Evolutionary conservation across 2,888 invertebrate species (phyloP), one percentile per base, ranked within the genome.

Genomic region (Plagiodera versicolora): DNA sequence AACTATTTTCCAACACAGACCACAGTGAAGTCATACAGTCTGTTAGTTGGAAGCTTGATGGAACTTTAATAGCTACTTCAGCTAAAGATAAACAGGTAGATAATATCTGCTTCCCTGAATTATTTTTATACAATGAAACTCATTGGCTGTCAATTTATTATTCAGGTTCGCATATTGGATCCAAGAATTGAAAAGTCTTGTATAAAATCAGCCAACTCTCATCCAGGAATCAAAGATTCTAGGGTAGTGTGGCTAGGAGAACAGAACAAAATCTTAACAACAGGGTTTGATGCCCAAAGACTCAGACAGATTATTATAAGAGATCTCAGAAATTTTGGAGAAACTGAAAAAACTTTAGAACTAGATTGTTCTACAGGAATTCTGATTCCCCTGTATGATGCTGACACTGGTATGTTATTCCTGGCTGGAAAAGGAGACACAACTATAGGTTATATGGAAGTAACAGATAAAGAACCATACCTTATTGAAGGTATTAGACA

Each of bases 361-460:
- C 81, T 94, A 65, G 94, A 94, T 79, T 92, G 92, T 73, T 92
- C 93, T 53, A 94, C 94, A 18, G 94, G 95, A 24, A 90, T 95
- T 62, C 82, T 97, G 65, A 94, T 97, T 86, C 97, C 97, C 0
- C 83, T 97, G 5, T 96, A 88, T 78, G 98, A 98, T 81, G 83
- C 91, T 11, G 97, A 98, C 75, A 97, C 98, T 44, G 92, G 92
- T 72, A 95, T 98, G 95, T 84, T 97, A 62, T 96, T 97, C 83
- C 82, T 98, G 60, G 93, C 94, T 57, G 97, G 96, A 44, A 96
- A 96, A 84, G 96, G 79, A 77, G 97, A 97, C 74, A 95, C 93
- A 0, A 92, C 92, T 1, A 91, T 98, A 63, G 85, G 90, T 60
- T 96, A 95, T 73, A 86, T 94, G 86, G 97, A 98, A 82, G 87